phyloP scores from a whole-genome alignment of 2,797 vertebrate species.

The Phaenicophaeus curvirostris region DNA sequence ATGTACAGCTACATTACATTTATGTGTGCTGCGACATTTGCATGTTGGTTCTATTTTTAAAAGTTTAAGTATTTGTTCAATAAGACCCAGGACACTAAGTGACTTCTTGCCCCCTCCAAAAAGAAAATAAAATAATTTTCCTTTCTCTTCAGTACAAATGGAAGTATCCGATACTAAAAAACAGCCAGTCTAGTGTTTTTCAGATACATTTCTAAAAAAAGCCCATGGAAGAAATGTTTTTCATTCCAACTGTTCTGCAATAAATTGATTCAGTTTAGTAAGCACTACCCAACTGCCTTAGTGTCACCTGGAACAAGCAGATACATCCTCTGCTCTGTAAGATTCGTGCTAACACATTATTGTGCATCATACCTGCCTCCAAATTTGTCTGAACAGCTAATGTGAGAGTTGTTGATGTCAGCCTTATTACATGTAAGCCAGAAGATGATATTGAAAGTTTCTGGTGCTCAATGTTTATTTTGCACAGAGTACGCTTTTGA shows the following conservation, averaged over 20 bases:
- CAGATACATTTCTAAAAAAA: not conserved
- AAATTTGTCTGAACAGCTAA: not conserved
- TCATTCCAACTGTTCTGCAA: not conserved
- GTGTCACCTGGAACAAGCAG: not conserved
- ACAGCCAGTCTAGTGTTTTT: not conserved
- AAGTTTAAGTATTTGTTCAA: not conserved
- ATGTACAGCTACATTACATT: not conserved
- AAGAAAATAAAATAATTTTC: not conserved
- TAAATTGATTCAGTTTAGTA: not conserved
- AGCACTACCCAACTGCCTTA: not conserved
- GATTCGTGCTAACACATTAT: not conserved
- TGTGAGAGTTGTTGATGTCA: not conserved
- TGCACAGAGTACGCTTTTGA: not conserved
- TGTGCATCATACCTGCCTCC: not conserved
- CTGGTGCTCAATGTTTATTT: not conserved
- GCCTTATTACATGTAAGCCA: not conserved
- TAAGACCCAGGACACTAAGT: not conserved
- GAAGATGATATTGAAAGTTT: not conserved
- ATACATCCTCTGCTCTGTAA: not conserved
- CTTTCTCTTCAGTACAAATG: not conserved
- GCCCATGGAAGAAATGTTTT: not conserved
- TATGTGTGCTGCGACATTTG: not conserved
- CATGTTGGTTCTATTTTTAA: not conserved
- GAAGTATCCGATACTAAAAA: not conserved
- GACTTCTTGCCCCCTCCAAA: too few relatives aligned